Conservation (phyloP, 2,113 vertebrate species). For the Illadopsis cleaveri region DNA sequence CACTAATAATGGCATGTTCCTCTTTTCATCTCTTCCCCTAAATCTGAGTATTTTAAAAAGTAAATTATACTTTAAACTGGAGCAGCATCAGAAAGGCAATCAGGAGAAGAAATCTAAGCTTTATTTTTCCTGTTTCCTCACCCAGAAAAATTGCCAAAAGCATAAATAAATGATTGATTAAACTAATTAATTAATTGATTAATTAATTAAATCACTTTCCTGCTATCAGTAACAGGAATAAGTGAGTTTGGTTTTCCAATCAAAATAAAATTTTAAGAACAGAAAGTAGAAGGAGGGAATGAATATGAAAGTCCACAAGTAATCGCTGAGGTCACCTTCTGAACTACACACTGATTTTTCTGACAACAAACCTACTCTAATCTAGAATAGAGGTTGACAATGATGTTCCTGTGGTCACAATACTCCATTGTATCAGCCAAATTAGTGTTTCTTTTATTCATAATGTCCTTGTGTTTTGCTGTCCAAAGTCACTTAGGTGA, state of each 20-base stretch:
- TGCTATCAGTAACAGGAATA: background rate
- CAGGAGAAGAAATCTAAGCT: background rate
- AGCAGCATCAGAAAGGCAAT: background rate
- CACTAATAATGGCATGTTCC: background rate
- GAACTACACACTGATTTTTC: constrained; percentile 1
- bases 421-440: background rate
- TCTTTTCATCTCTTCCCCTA: background rate
- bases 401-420: constrained; percentile 17
- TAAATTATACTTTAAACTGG: background rate
- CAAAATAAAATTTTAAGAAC: background rate
- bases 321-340: background rate
- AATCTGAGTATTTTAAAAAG: background rate
- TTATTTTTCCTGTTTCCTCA: background rate
- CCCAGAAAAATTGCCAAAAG: background rate
- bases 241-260: background rate
- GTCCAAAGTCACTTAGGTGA: constrained; percentile 54
- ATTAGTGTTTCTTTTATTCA: constrained; percentile 41
- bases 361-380: constrained; percentile 6
- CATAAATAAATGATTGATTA: background rate
- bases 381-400: background rate
- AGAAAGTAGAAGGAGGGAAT: background rate
- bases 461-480: constrained; percentile 23
- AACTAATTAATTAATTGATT: background rate
- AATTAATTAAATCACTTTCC: background rate
- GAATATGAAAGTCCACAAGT: background rate